Percentiles rank a stretch among this genome's conserved stretches.
phyloP scores from a whole-genome alignment of 2,797 vertebrate genomes.

The Okamejei kenojei region DNA sequence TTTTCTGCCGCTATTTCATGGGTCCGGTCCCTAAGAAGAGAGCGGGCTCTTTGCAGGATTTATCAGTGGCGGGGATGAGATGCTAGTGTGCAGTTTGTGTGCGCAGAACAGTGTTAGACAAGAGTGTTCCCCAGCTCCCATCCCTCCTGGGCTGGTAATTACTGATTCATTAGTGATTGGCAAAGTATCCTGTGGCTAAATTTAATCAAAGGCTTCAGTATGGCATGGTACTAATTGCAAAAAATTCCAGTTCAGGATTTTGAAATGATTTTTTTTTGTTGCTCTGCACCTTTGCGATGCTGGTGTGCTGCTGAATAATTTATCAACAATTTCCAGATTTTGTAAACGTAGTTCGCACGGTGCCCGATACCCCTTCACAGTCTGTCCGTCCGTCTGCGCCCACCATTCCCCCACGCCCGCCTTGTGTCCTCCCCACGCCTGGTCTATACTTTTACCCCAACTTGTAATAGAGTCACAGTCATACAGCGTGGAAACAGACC shows the following conservation, averaged over 20 bases:
- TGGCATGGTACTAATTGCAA: constrained; percentile 59
- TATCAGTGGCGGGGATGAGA: not conserved
- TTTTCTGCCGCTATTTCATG: not conserved
- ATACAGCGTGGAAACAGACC: too few relatives aligned
- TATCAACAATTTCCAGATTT: not conserved
- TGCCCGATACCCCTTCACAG: not conserved
- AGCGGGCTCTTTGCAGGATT: not conserved
- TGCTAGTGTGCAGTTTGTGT: constrained; percentile 52
- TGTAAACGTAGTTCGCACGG: not conserved
- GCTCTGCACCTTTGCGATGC: not conserved
- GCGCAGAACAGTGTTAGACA: constrained; percentile 57
- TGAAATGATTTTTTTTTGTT: not conserved
- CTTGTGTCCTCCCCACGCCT: too few relatives aligned
- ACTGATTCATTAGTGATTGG: constrained; percentile 92
- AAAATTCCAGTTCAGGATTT: constrained; percentile 35
- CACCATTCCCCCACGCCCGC: too few relatives aligned
- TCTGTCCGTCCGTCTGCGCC: not conserved
- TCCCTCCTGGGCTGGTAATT: constrained; percentile 75
- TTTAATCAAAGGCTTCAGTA: constrained; percentile 93
- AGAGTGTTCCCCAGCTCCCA: constrained; percentile 51
- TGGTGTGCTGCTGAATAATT: constrained; percentile 17
- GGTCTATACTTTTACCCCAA: too few relatives aligned
- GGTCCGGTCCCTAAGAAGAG: too few relatives aligned
- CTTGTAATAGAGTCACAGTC: too few relatives aligned
- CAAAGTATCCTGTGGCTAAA: constrained; percentile 86